Evolutionary conservation across 2,888 invertebrate genomes (phyloP).

Genomic region (Aquatica leii): DNA sequence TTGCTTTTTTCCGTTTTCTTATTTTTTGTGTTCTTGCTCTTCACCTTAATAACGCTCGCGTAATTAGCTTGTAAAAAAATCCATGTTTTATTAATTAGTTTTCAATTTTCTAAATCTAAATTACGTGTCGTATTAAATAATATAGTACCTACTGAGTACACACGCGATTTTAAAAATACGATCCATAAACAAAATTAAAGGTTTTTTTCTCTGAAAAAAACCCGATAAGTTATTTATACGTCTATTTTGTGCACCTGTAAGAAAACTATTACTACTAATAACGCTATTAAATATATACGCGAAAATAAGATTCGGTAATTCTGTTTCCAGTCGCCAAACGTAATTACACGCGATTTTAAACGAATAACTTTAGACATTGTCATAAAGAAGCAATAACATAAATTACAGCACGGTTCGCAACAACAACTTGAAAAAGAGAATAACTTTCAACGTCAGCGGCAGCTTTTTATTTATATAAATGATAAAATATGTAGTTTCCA

Average conservation of each 20-base stretch:
- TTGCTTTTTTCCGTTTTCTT: too few species aligned
- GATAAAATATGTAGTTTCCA: constrained; percentile 13
- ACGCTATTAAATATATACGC: background rate
- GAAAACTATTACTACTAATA: too few species aligned
- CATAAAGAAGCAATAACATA: constrained; percentile 9
- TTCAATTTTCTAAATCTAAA: constrained; percentile 13
- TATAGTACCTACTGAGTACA: background rate
- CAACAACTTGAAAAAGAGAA: background rate
- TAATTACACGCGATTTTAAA: background rate
- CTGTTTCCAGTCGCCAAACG: background rate
- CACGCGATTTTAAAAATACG: constrained; percentile 32
- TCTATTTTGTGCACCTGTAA: constrained; percentile 14
- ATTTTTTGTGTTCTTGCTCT: too few species aligned
- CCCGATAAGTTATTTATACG: constrained; percentile 40
- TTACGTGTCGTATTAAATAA: too few species aligned
- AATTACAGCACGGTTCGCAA: background rate
- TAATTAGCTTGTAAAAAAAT: too few species aligned
- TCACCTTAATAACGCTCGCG: too few species aligned
- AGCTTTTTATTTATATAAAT: constrained; percentile 8
- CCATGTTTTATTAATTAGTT: constrained; percentile 17
- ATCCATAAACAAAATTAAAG: constrained; percentile 35
- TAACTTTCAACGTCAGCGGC: background rate
- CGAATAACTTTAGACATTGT: background rate
- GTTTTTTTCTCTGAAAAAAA: constrained; percentile 26
- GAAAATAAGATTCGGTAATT: background rate